phyloP scores from a whole-genome alignment of 2,888 invertebrate genomes.

The Melikaiella ostensackeni region DNA sequence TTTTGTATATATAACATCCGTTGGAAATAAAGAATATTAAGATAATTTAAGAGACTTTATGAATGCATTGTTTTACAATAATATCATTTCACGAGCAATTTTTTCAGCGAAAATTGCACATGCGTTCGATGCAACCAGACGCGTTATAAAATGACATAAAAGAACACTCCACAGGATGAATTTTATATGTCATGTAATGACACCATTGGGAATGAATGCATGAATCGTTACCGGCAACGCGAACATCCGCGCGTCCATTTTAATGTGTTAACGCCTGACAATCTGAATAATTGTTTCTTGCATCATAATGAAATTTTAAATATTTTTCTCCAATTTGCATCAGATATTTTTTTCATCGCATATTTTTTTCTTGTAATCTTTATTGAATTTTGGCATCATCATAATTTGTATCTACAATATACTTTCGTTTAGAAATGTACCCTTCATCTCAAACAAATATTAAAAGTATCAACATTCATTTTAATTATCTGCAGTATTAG shows the following conservation, averaged over 20 bases:
- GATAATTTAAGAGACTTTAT: background rate
- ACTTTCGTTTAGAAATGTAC: no score
- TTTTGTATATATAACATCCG: no score
- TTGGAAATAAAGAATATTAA: background rate
- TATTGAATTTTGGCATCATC: no score
- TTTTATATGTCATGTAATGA: slow-evolving; percentile 17
- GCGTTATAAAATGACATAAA: background rate
- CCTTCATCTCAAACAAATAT: background rate
- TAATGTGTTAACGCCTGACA: background rate
- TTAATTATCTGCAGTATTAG: background rate
- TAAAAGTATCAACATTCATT: background rate
- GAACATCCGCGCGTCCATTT: background rate
- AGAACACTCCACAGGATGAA: background rate
- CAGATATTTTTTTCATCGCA: background rate
- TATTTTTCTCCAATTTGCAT: background rate
- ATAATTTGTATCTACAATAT: background rate
- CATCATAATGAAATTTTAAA: background rate
- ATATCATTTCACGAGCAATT: background rate
- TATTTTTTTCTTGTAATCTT: background rate
- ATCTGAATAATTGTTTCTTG: background rate
- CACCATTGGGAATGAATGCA: background rate
- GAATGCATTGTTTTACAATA: background rate
- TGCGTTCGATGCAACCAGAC: background rate
- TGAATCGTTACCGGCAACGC: background rate
- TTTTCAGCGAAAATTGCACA: background rate